These are phyloP conservation scores for Amphilophus citrinellus DNA, from an alignment of 2,113 vertebrate genomes.

Conservation along the genomic window DNA sequence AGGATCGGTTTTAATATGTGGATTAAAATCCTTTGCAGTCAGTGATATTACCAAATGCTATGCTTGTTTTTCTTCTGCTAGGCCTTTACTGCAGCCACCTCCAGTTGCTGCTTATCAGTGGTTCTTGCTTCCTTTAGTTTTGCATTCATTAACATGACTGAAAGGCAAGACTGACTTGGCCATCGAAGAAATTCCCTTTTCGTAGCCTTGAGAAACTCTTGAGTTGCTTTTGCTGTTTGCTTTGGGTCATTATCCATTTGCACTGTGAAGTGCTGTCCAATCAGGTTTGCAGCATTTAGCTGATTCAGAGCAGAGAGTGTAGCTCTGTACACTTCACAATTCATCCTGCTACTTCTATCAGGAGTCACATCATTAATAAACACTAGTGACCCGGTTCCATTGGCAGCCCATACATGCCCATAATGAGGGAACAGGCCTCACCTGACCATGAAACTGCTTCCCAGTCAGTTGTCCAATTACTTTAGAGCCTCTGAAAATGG, in stretches of 20 bases:
- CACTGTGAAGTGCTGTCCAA: neutral
- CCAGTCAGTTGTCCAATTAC: neutral
- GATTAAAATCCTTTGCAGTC: too few relatives aligned
- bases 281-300: too few relatives aligned
- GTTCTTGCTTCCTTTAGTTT: too few relatives aligned
- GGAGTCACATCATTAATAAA: too few relatives aligned
- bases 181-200: neutral
- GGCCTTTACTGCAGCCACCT: neutral
- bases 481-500: neutral
- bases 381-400: too few relatives aligned
- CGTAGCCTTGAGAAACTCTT: neutral
- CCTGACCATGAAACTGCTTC: neutral
- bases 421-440: neutral
- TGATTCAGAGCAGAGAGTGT: too few relatives aligned
- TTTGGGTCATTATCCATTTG: neutral
- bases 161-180: neutral
- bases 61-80: neutral
- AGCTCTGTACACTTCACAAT: too few relatives aligned
- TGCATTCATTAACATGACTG: too few relatives aligned
- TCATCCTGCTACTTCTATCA: too few relatives aligned
- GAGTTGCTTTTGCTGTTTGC: neutral
- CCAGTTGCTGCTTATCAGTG: too few relatives aligned
- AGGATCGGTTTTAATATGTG: too few relatives aligned
- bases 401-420: neutral
- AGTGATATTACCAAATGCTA: neutral